Evolutionary conservation across 2,113 vertebrate species (phyloP), one percentile per base, ranked within the genome.

Genomic region (Narcine bancroftii): DNA sequence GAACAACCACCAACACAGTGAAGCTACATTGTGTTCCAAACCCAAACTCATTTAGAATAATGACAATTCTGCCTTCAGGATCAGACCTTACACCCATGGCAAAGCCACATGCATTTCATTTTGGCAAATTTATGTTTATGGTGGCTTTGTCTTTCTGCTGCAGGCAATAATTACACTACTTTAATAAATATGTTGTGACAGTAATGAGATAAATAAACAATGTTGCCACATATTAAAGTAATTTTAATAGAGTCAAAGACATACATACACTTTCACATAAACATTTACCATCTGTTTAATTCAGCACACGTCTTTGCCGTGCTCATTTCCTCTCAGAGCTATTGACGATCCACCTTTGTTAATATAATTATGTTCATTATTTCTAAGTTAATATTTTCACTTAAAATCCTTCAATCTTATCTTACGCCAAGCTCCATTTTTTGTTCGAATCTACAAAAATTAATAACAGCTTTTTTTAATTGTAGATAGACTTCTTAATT

Each of bases 241-340:
- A 91, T 91, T 91, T 91, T 91, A 69, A 91, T 91, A 71, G 63
- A 69, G 65, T 24, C 36, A 91, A 91, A 87, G 65, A 53, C 89
- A 91, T 91, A 91, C 66, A 65, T 63, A 63, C 89, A 45, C 63
- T 33, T 71, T 42, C 65, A 47, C 89, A 71, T 65, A 91, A 91
- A 91, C 89, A 91, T 47, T 71, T 69, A 33, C 89, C 89, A 91
- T 91, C 89, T 91, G 89, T 91, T 69, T 47, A 91, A 66, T 91
- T 39, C 21, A 13, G 42, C 6, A 26, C 42, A 53, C 29, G 33
- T 29, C 72, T 39, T 39, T 75, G 39, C n/a, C 2, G 7, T 75
- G 72, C n/a, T 75, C 72, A 75, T 6, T 60, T 53, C 21, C 33
- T 60, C 33, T 87, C n/a, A 7, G 26, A n/a, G 33, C 53, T 60